Percentiles rank a stretch among this genome's conserved stretches.
These are phyloP conservation scores for Callopanchax toddi DNA, from an alignment of 2,113 vertebrate species.

Conservation along the genomic window DNA sequence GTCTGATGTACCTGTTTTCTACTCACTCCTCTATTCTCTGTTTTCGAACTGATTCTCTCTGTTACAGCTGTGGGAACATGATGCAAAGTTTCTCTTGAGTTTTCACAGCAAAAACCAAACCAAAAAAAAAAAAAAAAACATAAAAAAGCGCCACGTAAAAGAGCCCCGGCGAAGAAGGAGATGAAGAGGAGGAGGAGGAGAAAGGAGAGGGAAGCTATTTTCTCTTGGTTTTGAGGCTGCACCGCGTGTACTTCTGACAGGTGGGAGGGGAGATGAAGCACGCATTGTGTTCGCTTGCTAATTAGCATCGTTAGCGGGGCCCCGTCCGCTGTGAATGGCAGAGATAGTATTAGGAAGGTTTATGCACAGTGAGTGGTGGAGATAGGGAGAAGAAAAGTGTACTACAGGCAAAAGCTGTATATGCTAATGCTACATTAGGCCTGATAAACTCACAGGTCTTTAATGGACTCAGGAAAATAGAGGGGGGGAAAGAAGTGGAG, in stretches of 20 bases:
- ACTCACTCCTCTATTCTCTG: slow-evolving; percentile 25
- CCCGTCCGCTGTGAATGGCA: slow-evolving; percentile 65
- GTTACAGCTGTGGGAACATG: slow-evolving; percentile 30
- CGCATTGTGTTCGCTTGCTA: slow-evolving; percentile 76
- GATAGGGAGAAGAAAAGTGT: slow-evolving; percentile 52
- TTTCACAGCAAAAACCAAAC: slow-evolving; percentile 65
- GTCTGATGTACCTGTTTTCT: slow-evolving; percentile 47
- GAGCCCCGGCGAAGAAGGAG: slow-evolving; percentile 31
- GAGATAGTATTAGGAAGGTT: slow-evolving; percentile 68
- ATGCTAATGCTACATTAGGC: slow-evolving; percentile 67
- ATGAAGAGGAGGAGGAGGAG: slow-evolving; percentile 44
- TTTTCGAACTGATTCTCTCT: slow-evolving; percentile 18
- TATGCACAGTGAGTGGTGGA: slow-evolving; percentile 63
- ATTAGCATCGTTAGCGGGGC: slow-evolving; percentile 80
- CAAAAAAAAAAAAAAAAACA: slow-evolving; percentile 80
- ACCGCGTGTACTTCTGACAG: slow-evolving; percentile 70
- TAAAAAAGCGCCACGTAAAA: slow-evolving; percentile 57
- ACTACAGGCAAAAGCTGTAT: slow-evolving; percentile 49
- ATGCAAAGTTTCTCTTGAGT: slow-evolving; percentile 72
- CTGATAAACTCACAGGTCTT: slow-evolving; percentile 75
- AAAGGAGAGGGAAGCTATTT: slow-evolving; percentile 71
- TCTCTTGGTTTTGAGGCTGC: slow-evolving; percentile 65
- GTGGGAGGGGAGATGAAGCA: slow-evolving; percentile 78
- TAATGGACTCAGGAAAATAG: slow-evolving; percentile 62
- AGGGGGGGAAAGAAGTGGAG: slow-evolving; percentile 26